phyloP scores from a whole-genome alignment of 1,140 invertebrate species.

The Vanessa atalanta region DNA sequence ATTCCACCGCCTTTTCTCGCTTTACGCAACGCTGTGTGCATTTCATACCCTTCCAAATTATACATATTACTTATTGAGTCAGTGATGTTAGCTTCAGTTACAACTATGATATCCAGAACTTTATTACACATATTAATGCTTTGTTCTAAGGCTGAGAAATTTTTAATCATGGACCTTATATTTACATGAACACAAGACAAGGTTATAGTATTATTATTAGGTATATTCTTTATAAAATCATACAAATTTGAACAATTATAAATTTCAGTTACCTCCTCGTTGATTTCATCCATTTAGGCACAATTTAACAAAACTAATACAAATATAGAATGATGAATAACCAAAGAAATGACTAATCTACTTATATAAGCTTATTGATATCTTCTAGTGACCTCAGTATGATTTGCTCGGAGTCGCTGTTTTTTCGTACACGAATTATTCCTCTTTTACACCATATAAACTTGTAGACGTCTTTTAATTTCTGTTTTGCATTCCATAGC shows the following conservation, averaged over 20 bases:
- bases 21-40: conserved; percentile 32
- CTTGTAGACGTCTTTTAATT: conserved; percentile 28
- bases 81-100: conserved; percentile 1
- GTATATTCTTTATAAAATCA: conserved; percentile 26
- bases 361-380: not conserved
- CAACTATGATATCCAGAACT: conserved; percentile 27
- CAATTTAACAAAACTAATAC: conserved; percentile 12
- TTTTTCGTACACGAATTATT: conserved; percentile 22
- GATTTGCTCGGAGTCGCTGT: not conserved
- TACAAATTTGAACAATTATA: conserved; percentile 23
- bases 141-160: conserved; percentile 22
- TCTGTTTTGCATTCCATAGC: conserved; percentile 32
- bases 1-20: conserved; percentile 33
- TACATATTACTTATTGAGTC: conserved; percentile 1
- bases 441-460: conserved; percentile 39
- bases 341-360: not conserved
- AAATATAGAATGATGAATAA: not conserved
- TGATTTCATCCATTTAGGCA: conserved; percentile 1
- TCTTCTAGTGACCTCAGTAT: conserved; percentile 12
- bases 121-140: conserved; percentile 21
- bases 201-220: conserved; percentile 19
- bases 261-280: conserved; percentile 26
- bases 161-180: conserved; percentile 25
- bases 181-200: conserved; percentile 32
- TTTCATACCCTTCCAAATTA: conserved; percentile 27